Base-by-base conservation (phyloP, 2,888 invertebrate species). In the Lycaena phlaeas region DNA sequence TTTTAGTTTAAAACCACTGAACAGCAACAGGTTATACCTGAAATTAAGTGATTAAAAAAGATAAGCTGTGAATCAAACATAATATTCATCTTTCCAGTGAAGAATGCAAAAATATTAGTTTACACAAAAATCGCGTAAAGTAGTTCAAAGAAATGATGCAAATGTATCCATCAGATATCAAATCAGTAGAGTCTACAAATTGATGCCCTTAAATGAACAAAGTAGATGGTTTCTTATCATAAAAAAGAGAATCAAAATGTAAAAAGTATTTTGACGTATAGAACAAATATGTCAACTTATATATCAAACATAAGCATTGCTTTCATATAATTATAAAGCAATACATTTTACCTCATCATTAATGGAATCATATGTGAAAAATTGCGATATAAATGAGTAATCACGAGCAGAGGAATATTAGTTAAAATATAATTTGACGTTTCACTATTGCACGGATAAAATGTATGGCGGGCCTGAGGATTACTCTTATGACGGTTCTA, bases 391-490 rank as follows among this genome's bases (percentile, higher is more conserved):
- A 41, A 41, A 45, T 51, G 54, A 56, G 60, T 53, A 50, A 36
- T 45, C 42, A 48, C 45, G 48, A 54, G 52, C 31, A 44, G 51
- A 50, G 49, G 48, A 66, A 66, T 69, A 61, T 61, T 51, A 63
- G 63, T 64, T 69, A 69, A 64, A 68, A 70, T 71, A 56, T 56
- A 49, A 52, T 73, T 76, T 84, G 84, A 84, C 84, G 75, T 84
- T 84, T 82, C 76, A 76, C 73, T 68, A 77, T 59, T 64, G 69
- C 68, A 75, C 59, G 68, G 68, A 63, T 61, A 69, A 68, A 71
- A 76, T 81, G 68, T 79, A 84, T 82, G 84, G 84, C 84, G 84
- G 81, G 82, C 66, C 68, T 63, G 59, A 52, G 52, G 53, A 59
- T 57, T 54, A 52, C 52, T 56, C 59, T 29, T n/a, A n/a, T n/a